Base-by-base conservation (phyloP, 2,888 invertebrate species). In the Pandemis heparana region DNA sequence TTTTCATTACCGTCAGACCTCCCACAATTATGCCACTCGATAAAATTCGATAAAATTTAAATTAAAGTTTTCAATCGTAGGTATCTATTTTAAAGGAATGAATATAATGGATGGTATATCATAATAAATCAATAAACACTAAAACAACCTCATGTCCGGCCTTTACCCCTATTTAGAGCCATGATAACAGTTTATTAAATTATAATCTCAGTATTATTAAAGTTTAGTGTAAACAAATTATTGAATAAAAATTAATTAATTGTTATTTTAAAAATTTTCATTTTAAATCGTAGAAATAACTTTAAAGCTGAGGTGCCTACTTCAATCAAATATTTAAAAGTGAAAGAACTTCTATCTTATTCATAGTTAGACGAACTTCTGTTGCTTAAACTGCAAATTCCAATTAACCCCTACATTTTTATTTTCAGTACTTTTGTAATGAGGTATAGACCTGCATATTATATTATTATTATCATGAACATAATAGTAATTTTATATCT, bases 351-450 rank as follows among this genome's bases (percentile, higher is more conserved):
- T 48, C 39, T 71, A 61, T 61, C 66, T 65, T 48, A 71, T 66
- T 71, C 48, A 71, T 48, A 32, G 61, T 6, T 41, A 41, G 51
- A 48, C 16, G 61, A 61, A 60, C 23, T 16, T 32, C 60, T 51
- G 51, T 51, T 66, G 66, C 71, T 51, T 66, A 61, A 41, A 60
- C 51, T 66, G 51, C 60, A 60, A 51, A 60, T 66, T 66, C 23
- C 32, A 61, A 9, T 9, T 41, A 41, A 9, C 8, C 1, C 41
- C 41, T 5, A 5, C 41, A 41, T 32, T 32, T 32, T 32, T 32
- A 32, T 4, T 4, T 32, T 1, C 23, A 32, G 23, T 32, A 32
- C 23, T 23, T 23, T 23, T 23, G 23, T 23, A 23, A 1, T 32
- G 23, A 32, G 23, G 23, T 32, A 4, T 32, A 32, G 56, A 9